A percentile compares a stretch with the other conserved stretches of the same genome.
Conservation (phyloP, 2,888 invertebrate genomes). For the Athripsodes cinereus region DNA sequence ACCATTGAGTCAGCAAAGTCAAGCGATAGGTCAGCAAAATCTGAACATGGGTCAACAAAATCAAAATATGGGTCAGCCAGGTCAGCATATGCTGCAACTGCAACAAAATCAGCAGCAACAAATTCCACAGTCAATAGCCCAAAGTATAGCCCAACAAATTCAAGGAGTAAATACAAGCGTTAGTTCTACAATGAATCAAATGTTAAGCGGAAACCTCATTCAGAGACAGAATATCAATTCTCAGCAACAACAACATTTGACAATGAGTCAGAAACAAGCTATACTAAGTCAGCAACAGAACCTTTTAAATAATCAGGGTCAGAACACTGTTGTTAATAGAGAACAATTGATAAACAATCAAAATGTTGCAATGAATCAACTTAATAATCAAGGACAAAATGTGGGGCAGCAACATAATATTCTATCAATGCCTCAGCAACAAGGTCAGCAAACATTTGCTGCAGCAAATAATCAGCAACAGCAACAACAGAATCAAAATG, state of each 20-base stretch:
- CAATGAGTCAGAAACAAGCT: slow-evolving; percentile 28
- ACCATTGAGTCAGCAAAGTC: slow-evolving; percentile 31
- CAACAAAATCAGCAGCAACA: slow-evolving; percentile 8
- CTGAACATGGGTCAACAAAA: slow-evolving; percentile 32
- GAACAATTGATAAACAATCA: slow-evolving; percentile 26
- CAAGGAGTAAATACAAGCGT: slow-evolving; percentile 3
- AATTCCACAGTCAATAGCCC: not conserved
- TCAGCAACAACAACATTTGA: slow-evolving; percentile 23
- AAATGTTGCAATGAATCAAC: slow-evolving; percentile 32
- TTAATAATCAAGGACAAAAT: slow-evolving; percentile 37
- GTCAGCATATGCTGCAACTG: slow-evolving; percentile 32
- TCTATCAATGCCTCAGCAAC: slow-evolving; percentile 2
- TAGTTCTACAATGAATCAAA: slow-evolving; percentile 15
- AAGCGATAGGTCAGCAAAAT: slow-evolving; percentile 37
- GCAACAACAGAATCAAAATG: not conserved
- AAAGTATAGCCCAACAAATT: slow-evolving; percentile 5
- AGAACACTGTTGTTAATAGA: not conserved
- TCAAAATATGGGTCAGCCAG: slow-evolving; percentile 35
- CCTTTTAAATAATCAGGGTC: slow-evolving; percentile 19
- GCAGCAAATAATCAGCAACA: slow-evolving; percentile 1
- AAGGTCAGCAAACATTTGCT: slow-evolving; percentile 7
- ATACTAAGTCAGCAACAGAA: slow-evolving; percentile 30
- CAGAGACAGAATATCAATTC: slow-evolving; percentile 28
- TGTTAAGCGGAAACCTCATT: slow-evolving; percentile 6
- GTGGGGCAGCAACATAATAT: slow-evolving; percentile 10